Evolutionary conservation across 1,140 invertebrate species (phyloP).

Genomic region (Ceratina japonica): DNA sequence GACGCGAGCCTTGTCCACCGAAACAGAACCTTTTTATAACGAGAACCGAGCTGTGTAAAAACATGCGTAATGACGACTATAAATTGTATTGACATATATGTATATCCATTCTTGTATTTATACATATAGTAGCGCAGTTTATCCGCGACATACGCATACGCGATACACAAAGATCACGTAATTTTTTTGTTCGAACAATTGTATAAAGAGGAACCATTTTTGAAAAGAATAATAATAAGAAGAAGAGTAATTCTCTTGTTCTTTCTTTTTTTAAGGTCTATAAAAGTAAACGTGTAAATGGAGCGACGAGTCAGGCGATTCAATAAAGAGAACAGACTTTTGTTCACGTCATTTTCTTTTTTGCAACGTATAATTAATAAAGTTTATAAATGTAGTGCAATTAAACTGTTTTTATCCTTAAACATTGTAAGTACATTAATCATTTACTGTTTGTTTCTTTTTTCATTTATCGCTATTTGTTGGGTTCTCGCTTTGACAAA

Average conservation of each 20-base stretch:
- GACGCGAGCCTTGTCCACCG: no score
- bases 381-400: conserved; percentile 68
- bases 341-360: conserved; percentile 46
- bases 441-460: conserved; percentile 26
- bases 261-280: background rate
- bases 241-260: no score
- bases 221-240: background rate
- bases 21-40: background rate
- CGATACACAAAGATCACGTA: background rate
- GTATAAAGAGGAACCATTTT: background rate
- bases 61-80: no score
- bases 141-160: background rate
- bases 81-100: background rate
- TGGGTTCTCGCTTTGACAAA: conserved; percentile 22
- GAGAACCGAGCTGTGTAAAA: conserved; percentile 5
- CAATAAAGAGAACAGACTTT: conserved; percentile 3
- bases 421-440: conserved; percentile 59
- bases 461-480: conserved; percentile 26
- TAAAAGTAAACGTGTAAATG: background rate
- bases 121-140: background rate
- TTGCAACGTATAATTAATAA: conserved; percentile 68
- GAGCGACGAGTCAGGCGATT: background rate
- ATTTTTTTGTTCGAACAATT: background rate
- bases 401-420: conserved; percentile 57
- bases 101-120: conserved; percentile 4